Evolutionary conservation across 2,797 vertebrate species (phyloP).

Genomic region (Melanogrammus aeglefinus): DNA sequence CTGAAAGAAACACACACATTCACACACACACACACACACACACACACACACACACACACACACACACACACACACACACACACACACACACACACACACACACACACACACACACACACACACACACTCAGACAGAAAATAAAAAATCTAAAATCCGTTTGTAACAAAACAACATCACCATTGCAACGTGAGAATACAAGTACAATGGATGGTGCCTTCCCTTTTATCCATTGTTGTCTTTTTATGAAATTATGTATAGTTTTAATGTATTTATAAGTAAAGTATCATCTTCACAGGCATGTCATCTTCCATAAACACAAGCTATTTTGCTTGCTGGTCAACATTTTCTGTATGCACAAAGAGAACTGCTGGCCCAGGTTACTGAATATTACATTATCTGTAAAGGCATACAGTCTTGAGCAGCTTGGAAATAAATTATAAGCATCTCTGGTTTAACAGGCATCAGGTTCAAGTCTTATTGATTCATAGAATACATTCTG

Average conservation of each 20-base stretch:
- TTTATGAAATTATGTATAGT: slow-evolving; percentile 9
- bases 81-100: slow-evolving; percentile 53
- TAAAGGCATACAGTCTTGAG: slow-evolving; percentile 60
- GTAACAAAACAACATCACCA: slow-evolving; percentile 34
- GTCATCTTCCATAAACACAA: slow-evolving; percentile 39
- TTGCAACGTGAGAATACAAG: slow-evolving; percentile 39
- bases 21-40: slow-evolving; percentile 57
- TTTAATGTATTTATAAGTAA: slow-evolving; percentile 25
- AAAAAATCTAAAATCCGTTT: not conserved
- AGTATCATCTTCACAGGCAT: slow-evolving; percentile 33
- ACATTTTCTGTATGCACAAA: slow-evolving; percentile 23
- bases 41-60: slow-evolving; percentile 41
- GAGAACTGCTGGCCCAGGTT: slow-evolving; percentile 43
- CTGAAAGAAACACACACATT: slow-evolving; percentile 51
- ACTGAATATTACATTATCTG: slow-evolving; percentile 50
- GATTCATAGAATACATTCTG: slow-evolving; percentile 80
- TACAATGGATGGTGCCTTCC: slow-evolving; percentile 49
- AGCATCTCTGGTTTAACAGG: slow-evolving; percentile 62
- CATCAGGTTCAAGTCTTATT: slow-evolving; percentile 73
- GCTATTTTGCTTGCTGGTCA: slow-evolving; percentile 33
- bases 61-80: slow-evolving; percentile 29
- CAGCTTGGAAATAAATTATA: slow-evolving; percentile 77
- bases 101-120: slow-evolving; percentile 24
- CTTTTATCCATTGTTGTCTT: slow-evolving; percentile 55
- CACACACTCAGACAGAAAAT: slow-evolving; percentile 55